Conservation (phyloP, 2,797 vertebrate genomes). For the Lepus townsendii region DNA sequence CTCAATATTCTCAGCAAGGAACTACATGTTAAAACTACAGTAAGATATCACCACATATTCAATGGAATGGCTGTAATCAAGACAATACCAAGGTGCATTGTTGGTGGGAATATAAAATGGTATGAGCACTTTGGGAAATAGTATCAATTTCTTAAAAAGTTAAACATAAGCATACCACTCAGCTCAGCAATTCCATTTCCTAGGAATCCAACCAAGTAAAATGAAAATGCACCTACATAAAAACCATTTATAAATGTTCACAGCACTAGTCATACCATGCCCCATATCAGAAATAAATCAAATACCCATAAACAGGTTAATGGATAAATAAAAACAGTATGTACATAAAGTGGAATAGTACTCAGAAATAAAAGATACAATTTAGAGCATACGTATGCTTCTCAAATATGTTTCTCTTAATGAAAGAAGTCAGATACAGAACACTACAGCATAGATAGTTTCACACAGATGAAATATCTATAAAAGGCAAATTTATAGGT, state of each 20-base stretch:
- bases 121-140: background rate
- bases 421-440: slow-evolving; percentile 11
- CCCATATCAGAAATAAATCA: background rate
- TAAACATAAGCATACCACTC: slow-evolving; percentile 25
- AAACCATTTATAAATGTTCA: background rate
- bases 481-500: background rate
- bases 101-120: background rate
- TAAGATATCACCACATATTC: background rate
- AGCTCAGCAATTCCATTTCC: background rate
- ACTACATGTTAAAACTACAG: background rate
- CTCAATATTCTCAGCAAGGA: background rate
- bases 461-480: background rate
- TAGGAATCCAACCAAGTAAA: slow-evolving; percentile 30
- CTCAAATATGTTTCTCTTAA: slow-evolving; percentile 24
- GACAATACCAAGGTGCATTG: background rate
- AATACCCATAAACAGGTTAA: background rate
- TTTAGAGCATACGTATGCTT: background rate
- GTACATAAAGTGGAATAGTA: background rate
- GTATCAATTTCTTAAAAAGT: background rate
- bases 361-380: slow-evolving; percentile 13
- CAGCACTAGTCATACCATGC: background rate
- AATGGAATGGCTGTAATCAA: background rate
- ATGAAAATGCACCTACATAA: background rate
- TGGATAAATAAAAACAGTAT: background rate
- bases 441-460: background rate